Evolutionary conservation across 2,113 vertebrate genomes (phyloP), one percentile per base, ranked within the genome.

Genomic region (Grus americana): DNA sequence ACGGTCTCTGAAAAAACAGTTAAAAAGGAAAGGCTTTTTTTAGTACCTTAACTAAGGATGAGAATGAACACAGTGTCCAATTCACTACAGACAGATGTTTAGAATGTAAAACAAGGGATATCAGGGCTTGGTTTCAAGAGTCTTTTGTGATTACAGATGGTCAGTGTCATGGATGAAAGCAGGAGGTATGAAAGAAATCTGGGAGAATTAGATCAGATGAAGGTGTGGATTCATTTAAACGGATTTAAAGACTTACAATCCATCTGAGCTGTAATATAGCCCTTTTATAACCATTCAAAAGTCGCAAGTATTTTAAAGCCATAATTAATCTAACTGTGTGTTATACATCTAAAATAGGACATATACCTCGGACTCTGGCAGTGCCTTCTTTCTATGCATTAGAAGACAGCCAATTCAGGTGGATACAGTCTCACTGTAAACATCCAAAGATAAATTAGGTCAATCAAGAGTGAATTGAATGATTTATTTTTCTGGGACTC

Each of bases 1-100:
- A 89, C 49, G 44, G 15, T 83, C 92, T 36, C 67, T 98, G 67
- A 93, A 72, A 78, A 96, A 78, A 30, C 82, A 90, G 52, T 22
- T 97, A 4, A 61, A 72, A 89, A 90, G 23, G 30, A 96, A 94
- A 59, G 27, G n/a, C 14, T 32, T 76, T 50, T 52, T 38, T 61
- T 30, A 59, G 7, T 74, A 32, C 58, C 15, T 58, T 79, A 30
- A 6, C 13, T 62, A 47, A 80, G 55, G 26, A 0, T n/a, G 26
- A 38, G 11, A 49, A 78, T 36, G 26, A 59, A 5, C 54, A 67
- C 30, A 6, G 34, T 15, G 40, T 40, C 26, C 46, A 44, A 0
- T 61, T 66, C 3, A 2, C 19, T 23, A 47, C 15, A 26, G 22
- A 42, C 4, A 40, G 49, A 26, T 59, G 15, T 19, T 65, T 34